Evolutionary conservation across 2,797 vertebrate genomes (phyloP), one percentile per base, ranked within the genome.

Genomic region (Liasis olivaceus): DNA sequence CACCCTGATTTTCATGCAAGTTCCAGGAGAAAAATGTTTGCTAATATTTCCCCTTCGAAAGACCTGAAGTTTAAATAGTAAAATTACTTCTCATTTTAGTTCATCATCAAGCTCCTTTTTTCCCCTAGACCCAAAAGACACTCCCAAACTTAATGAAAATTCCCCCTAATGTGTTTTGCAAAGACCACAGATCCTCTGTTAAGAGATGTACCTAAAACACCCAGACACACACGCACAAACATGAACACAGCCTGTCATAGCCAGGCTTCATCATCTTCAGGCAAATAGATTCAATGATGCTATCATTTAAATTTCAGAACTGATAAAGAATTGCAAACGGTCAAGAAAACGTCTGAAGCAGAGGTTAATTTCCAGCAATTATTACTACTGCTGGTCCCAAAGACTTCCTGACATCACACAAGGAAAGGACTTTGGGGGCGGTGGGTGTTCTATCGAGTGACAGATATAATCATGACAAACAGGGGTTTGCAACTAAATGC

Each of bases 271-370:
- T 85, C 94, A 91, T 94, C 77, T 69, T 72, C 90, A 15, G 88
- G 95, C 93, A 96, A 96, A 96, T 77, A 12, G 22, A 96, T 96
- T 96, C 96, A 94, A 94, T 90, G 90, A 93, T 89, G 85, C 17
- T 81, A 93, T 95, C 92, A 94, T 96, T 97, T 95, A 91, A 93
- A 96, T 97, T 96, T 94, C 93, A 91, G 88, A 87, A 92, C 77
- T 93, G 91, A 95, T 96, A 96, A 95, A 87, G 91, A 96, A 93
- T 93, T 90, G 93, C 60, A 90, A 26, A 84, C 36, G 90, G 81
- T 94, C 81, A 92, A 95, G 90, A 20, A 56, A 84, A 91, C 51
- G 58, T 89, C 85, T 92, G 95, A 22, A 91, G 92, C 63, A 91
- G 89, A 92, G 94, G 96, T 90, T 59, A 93, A 89, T 59, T 92